Evolutionary conservation across 2,797 vertebrate genomes (phyloP).

Genomic region (Lithobates sylvaticus): DNA sequence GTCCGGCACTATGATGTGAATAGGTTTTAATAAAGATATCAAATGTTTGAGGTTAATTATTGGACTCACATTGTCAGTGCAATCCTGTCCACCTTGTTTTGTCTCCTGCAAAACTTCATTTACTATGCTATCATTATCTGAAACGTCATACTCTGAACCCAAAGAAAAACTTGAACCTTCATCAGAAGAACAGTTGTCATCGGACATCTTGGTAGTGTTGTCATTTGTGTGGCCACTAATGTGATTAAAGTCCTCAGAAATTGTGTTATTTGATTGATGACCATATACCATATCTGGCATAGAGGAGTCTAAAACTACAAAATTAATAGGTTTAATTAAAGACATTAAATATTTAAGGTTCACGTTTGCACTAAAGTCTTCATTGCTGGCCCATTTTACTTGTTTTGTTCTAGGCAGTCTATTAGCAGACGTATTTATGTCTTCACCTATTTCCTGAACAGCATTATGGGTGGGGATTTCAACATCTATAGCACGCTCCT

Average conservation of each 20-base stretch:
- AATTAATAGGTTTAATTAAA: conserved; percentile 12
- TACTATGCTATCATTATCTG: neutral
- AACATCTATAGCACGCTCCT: conserved; percentile 3
- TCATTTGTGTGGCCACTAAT: neutral
- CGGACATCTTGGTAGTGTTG: neutral
- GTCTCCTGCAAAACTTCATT: neutral
- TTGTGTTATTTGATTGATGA: neutral
- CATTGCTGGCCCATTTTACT: conserved; percentile 15
- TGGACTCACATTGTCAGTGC: neutral
- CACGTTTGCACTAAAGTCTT: neutral
- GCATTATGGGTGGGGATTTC: neutral
- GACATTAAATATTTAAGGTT: neutral
- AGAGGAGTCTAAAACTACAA: neutral
- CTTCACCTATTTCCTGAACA: neutral
- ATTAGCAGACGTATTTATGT: neutral
- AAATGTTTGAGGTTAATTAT: conserved; percentile 20
- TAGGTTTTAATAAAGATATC: conserved; percentile 16
- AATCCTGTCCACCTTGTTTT: neutral
- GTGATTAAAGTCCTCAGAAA: neutral
- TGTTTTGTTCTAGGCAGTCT: neutral
- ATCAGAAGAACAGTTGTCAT: conserved; percentile 7
- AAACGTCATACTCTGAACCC: neutral
- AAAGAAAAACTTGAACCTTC: conserved; percentile 18
- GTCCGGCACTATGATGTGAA: conserved; percentile 9
- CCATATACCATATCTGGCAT: neutral